Conservation (phyloP, 2,888 invertebrate genomes). For the Metellina segmentata region DNA sequence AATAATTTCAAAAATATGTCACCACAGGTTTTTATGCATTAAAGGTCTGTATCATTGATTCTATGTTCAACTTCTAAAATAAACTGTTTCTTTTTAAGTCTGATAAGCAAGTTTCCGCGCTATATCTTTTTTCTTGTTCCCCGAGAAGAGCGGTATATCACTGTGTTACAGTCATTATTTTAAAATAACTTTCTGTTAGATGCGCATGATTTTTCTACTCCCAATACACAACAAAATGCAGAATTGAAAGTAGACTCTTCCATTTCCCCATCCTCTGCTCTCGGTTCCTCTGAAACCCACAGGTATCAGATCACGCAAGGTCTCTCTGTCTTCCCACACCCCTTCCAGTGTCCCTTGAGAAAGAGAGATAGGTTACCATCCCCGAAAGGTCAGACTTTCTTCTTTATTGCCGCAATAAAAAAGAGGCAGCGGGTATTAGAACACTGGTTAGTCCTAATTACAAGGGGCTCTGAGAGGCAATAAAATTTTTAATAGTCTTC, state of each 20-base stretch:
- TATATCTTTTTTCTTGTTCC: too few species aligned
- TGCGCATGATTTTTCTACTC: too few species aligned
- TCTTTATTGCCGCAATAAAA: constrained; percentile 47
- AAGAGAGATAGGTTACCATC: neutral
- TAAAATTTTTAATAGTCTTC: constrained; percentile 38
- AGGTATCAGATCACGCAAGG: neutral
- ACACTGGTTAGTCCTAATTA: constrained; percentile 55
- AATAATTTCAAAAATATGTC: too few species aligned
- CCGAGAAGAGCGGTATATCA: too few species aligned
- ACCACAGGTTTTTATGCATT: too few species aligned
- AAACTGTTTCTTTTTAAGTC: too few species aligned
- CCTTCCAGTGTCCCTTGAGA: neutral
- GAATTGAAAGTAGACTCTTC: neutral
- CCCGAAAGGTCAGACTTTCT: neutral
- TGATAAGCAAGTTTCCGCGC: too few species aligned
- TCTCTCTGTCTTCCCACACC: neutral
- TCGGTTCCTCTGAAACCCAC: neutral
- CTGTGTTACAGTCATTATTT: too few species aligned
- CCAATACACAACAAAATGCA: too few species aligned
- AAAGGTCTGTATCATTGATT: too few species aligned
- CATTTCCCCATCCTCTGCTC: neutral
- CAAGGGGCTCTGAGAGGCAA: constrained; percentile 12
- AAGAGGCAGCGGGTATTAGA: constrained; percentile 11
- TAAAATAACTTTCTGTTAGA: too few species aligned
- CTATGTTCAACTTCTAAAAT: too few species aligned